Base-by-base conservation (phyloP, 2,113 vertebrate species). In the Phalacrocorax aristotelis region DNA sequence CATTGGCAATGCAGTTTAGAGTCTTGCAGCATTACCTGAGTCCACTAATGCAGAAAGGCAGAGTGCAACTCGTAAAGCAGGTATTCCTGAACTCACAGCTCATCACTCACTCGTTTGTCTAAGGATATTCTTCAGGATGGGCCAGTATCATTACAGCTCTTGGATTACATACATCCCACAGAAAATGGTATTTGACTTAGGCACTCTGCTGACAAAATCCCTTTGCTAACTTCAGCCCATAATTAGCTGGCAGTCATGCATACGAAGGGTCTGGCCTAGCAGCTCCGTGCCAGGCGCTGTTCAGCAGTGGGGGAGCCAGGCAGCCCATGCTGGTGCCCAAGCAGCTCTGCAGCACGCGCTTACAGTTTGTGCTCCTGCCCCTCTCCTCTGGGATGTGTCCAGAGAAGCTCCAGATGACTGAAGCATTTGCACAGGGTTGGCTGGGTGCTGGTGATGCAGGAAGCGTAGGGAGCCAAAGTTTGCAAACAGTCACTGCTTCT, bases 221-320 rank as follows among this genome's bases (percentile, higher is more conserved):
- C n/a, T 74, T 64, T 30, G 40, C n/a, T 54, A 58, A 40, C 38
- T 62, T 81, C 32, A 60, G 58, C 18, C 40, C 26, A 22, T 72
- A 19, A 15, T 32, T 29, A 62, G 21, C 21, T 46, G 22, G n/a
- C 55, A n/a, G 15, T 71, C 34, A 48, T 0, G 1, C 29, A 32
- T 8, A 26, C 0, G 1, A 55, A 40, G 49, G 7, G 16, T 26
- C 42, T 36, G 15, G 32, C 1, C 0, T 15, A 42, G 66, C 54
- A 74, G 55, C 48, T 80, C 44, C 1, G 1, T 8, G 7, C 20
- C 64, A 81, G 70, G 0, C 0, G 40, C 68, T 64, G 10, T 30
- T 30, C 20, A n/a, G 48, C 1, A 0, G 1, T 4, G 2, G 36
- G 21, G 62, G 46, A 78, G 38, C 44, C 64, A 49, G 42, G 64